Percentiles rank a stretch among this genome's conserved stretches.
Evolutionary conservation across 2,888 invertebrate species (phyloP).

Genomic region (Pseudeuparius sepicola): DNA sequence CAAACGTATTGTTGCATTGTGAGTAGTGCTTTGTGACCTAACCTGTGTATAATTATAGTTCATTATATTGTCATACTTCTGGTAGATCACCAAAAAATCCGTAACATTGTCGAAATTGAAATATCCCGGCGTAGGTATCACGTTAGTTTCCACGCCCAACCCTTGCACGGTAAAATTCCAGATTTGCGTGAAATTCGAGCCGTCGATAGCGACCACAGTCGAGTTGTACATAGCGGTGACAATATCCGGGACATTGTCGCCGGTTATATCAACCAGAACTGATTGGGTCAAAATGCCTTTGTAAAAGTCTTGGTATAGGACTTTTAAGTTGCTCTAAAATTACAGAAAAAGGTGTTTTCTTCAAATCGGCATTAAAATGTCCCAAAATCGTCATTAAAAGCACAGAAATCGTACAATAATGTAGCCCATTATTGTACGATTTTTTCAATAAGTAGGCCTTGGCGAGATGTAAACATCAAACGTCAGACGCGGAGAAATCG

Average conservation of each 20-base stretch:
- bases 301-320: conserved; percentile 47
- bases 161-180: conserved; percentile 61
- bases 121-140: conserved; percentile 67
- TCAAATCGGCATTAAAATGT: no score
- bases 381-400: no score
- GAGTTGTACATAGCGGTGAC: conserved; percentile 64
- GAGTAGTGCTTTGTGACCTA: conserved; percentile 18
- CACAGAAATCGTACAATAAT: no score
- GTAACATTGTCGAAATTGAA: conserved; percentile 67
- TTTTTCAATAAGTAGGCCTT: no score
- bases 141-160: conserved; percentile 58
- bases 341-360: conserved; percentile 20
- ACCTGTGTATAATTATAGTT: conserved; percentile 53
- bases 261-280: conserved; percentile 60
- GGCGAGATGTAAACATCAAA: no score
- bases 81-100: conserved; percentile 65
- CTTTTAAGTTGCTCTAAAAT: conserved; percentile 17
- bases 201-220: conserved; percentile 61
- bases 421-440: no score
- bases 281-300: conserved; percentile 60
- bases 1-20: conserved; percentile 3
- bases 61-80: conserved; percentile 31
- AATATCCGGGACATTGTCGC: conserved; percentile 61
- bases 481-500: no score
- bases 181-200: conserved; percentile 51